Conservation (phyloP, 2,888 invertebrate species). For the Drosophila picticornis region DNA sequence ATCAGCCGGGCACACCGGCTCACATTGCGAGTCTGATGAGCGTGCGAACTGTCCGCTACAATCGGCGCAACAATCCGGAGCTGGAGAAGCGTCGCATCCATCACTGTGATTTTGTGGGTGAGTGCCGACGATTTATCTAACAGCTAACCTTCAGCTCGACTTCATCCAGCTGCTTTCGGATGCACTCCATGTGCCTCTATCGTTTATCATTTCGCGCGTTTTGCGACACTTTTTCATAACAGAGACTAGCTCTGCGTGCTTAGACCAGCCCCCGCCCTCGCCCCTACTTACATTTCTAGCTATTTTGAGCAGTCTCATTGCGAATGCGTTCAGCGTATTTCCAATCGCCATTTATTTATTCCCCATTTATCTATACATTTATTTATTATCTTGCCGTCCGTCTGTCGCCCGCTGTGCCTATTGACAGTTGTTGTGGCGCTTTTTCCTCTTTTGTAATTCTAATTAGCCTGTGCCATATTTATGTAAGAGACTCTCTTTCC, state of each 20-base stretch:
- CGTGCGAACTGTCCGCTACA: constrained; percentile 89
- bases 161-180: constrained; percentile 43
- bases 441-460: constrained; percentile 77
- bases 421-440: constrained; percentile 68
- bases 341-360: constrained; percentile 79
- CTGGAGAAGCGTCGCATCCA: constrained; percentile 97
- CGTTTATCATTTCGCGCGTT: constrained; percentile 76
- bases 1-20: constrained; percentile 79
- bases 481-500: constrained; percentile 50
- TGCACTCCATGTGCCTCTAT: constrained; percentile 59
- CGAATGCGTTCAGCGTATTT: constrained; percentile 67
- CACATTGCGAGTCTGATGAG: constrained; percentile 83
- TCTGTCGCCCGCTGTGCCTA: constrained; percentile 46
- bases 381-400: constrained; percentile 71
- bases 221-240: constrained; percentile 78
- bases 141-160: neutral
- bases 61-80: constrained; percentile 98
- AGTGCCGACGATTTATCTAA: constrained; percentile 80
- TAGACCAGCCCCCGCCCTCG: neutral
- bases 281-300: constrained; percentile 1
- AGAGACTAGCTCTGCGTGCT: constrained; percentile 7
- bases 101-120: constrained; percentile 97
- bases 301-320: constrained; percentile 48
- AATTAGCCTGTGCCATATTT: constrained; percentile 71
- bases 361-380: constrained; percentile 78